phyloP scores from a whole-genome alignment of 2,113 vertebrate species.

The Mesoclemmys tuberculata region DNA sequence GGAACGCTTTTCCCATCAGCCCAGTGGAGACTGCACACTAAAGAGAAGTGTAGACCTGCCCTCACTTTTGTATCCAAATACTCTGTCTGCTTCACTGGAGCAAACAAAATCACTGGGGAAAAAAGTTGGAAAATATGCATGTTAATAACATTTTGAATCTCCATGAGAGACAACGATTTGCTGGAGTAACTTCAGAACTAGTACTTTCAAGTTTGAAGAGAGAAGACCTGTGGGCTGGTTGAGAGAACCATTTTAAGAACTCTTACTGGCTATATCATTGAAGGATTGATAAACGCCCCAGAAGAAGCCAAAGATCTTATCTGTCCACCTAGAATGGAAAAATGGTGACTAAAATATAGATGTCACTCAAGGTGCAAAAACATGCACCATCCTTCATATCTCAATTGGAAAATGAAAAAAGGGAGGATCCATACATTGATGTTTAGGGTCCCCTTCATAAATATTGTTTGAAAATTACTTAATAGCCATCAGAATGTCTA shows the following conservation, averaged over 20 bases:
- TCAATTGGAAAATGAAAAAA: background rate
- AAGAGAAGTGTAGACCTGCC: too few relatives aligned
- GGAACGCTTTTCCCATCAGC: too few relatives aligned
- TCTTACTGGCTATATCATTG: background rate
- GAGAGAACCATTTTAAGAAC: background rate
- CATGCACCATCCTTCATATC: background rate
- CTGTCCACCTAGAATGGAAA: background rate
- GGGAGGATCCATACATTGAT: background rate
- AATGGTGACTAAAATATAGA: fast-evolving
- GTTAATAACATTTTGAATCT: background rate
- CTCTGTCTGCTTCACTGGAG: background rate
- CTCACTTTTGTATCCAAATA: background rate
- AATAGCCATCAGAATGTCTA: background rate
- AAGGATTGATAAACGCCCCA: background rate
- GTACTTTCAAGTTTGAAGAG: background rate
- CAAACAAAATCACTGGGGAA: background rate
- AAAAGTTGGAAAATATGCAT: background rate
- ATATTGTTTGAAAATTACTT: background rate
- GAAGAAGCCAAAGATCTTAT: background rate
- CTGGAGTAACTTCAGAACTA: background rate
- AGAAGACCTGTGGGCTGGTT: background rate
- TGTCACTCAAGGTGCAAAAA: background rate
- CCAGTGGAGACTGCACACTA: too few relatives aligned
- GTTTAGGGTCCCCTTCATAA: background rate
- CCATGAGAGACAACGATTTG: background rate